Percentiles rank a stretch among this genome's conserved stretches.
Evolutionary conservation across 1,140 invertebrate species (phyloP).

Genomic region (Maconellicoccus hirsutus): DNA sequence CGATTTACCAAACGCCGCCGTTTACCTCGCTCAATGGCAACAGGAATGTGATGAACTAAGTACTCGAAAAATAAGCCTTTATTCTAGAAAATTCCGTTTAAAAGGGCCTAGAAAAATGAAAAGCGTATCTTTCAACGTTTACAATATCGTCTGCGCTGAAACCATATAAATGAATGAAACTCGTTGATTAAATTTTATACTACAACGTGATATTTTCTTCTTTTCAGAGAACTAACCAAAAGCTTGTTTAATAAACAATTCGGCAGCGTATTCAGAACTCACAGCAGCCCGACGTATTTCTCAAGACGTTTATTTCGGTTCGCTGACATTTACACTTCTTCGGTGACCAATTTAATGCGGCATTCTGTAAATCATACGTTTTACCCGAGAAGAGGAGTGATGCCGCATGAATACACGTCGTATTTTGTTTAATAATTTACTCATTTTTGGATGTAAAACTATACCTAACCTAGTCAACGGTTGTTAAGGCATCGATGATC

Average conservation of each 20-base stretch:
- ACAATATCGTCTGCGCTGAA: too few relatives aligned
- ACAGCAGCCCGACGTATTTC: conserved; percentile 96
- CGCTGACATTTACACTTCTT: conserved; percentile 92
- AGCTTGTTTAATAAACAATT: conserved; percentile 88
- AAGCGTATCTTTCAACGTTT: too few relatives aligned
- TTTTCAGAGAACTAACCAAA: conserved; percentile 71
- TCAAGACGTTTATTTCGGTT: conserved; percentile 84
- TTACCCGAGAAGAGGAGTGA: conserved; percentile 82
- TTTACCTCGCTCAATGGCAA: conserved; percentile 65
- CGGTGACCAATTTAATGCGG: conserved; percentile 77
- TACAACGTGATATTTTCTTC: too few relatives aligned
- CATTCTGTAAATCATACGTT: conserved; percentile 88
- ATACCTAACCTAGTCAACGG: too few relatives aligned
- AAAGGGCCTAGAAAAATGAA: too few relatives aligned
- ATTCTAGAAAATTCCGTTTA: too few relatives aligned
- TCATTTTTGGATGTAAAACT: too few relatives aligned
- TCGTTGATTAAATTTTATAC: too few relatives aligned
- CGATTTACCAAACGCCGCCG: conserved; percentile 52
- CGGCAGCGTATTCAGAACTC: conserved; percentile 90
- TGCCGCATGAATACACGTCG: conserved; percentile 88
- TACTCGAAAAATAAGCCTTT: too few relatives aligned
- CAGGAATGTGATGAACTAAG: conserved; percentile 68
- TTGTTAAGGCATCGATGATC: too few relatives aligned
- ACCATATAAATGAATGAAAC: too few relatives aligned
- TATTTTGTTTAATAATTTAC: too few relatives aligned